A percentile compares a stretch with the other conserved stretches of the same genome.
Conservation (phyloP, 2,797 vertebrate species). For the Dicrostonyx torquatus region DNA sequence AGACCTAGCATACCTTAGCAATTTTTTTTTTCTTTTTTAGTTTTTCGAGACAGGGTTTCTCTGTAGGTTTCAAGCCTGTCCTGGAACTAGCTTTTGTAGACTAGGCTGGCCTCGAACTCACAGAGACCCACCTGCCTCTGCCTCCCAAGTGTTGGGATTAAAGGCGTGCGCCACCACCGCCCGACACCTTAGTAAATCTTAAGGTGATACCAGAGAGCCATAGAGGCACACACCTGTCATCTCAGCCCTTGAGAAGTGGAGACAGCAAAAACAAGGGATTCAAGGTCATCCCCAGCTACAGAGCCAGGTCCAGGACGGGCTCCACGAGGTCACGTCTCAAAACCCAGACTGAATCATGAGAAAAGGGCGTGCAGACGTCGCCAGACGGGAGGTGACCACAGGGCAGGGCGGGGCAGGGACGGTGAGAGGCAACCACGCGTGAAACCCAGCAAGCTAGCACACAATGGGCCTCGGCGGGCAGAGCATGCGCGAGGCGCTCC, state of each 20-base stretch:
- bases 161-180: no score
- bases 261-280: not conserved
- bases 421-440: not conserved
- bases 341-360: not conserved
- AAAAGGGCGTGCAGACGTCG: not conserved
- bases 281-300: not conserved
- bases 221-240: not conserved
- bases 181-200: not conserved
- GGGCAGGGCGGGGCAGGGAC: not conserved
- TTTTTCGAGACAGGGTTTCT: no score
- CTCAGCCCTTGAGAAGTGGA: not conserved
- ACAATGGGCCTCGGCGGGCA: conserved; percentile 62
- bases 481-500: rapidly evolving
- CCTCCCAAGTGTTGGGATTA: no score
- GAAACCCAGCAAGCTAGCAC: conserved; percentile 55
- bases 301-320: no score
- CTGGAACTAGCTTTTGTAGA: no score
- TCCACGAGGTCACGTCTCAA: no score
- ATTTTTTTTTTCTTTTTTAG: no score
- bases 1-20: not conserved
- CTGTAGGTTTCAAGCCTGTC: no score
- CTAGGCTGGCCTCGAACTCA: no score
- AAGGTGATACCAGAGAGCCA: not conserved
- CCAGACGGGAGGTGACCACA: not conserved
- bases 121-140: no score